phyloP scores from a whole-genome alignment of 2,113 vertebrate genomes.

The Euleptes europaea region DNA sequence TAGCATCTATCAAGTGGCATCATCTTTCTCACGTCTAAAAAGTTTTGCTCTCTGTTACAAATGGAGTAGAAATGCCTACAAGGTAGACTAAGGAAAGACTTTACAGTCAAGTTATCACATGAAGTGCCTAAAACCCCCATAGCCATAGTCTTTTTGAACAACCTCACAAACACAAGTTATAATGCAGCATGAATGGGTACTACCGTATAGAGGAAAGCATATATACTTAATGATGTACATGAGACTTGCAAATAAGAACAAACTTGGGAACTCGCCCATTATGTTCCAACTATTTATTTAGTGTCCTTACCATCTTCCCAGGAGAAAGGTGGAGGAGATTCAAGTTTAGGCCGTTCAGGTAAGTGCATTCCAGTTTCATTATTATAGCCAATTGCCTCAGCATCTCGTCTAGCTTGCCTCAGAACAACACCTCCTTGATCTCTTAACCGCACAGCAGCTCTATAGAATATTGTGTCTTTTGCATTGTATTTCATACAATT shows the following conservation, averaged over 20 bases:
- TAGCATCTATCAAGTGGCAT: neutral
- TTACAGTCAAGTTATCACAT: neutral
- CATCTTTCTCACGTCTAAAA: neutral
- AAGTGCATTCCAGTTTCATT: constrained; percentile 90
- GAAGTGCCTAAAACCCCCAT: neutral
- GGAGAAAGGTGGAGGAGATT: constrained; percentile 82
- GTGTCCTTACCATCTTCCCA: constrained; percentile 92
- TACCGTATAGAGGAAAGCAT: neutral
- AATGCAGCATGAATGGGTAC: neutral
- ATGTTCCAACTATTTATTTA: neutral
- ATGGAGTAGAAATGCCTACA: neutral
- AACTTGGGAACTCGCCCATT: neutral
- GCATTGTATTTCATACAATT: constrained; percentile 98
- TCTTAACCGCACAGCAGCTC: constrained; percentile 89
- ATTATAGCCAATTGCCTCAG: constrained; percentile 89
- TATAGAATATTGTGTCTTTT: constrained; percentile 96
- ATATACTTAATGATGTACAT: neutral
- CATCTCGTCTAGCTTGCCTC: constrained; percentile 87
- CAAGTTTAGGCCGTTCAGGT: constrained; percentile 82
- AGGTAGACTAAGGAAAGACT: neutral
- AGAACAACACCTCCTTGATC: constrained; percentile 94
- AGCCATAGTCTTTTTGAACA: neutral
- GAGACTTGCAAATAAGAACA: neutral
- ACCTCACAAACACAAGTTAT: neutral
- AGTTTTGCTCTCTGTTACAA: neutral